A percentile compares a stretch with the other conserved stretches of the same genome.
Conservation (phyloP, 2,888 invertebrate species). For the Melinaea menophilus region DNA sequence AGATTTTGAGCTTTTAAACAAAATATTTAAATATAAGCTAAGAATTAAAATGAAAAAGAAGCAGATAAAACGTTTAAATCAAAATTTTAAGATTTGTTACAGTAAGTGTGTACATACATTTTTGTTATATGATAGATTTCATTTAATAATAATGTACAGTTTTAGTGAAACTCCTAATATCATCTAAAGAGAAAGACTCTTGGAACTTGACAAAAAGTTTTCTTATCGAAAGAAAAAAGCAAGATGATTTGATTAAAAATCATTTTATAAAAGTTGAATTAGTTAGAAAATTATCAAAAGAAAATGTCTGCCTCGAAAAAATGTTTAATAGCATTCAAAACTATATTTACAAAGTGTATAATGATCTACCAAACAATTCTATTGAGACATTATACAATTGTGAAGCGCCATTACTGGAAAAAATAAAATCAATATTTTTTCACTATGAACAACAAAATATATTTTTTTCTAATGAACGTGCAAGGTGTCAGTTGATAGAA, state of each 20-base stretch:
- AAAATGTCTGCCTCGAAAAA: background rate
- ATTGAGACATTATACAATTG: slow-evolving; percentile 21
- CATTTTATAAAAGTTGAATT: background rate
- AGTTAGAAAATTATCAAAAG: background rate
- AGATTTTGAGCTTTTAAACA: slow-evolving; percentile 28
- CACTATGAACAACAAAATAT: slow-evolving; percentile 49
- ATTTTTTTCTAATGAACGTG: slow-evolving; percentile 38
- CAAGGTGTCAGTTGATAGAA: slow-evolving; percentile 42
- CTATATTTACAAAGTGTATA: background rate
- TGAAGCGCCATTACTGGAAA: slow-evolving; percentile 35
- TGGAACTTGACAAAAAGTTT: slow-evolving; percentile 12
- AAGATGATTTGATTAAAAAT: background rate
- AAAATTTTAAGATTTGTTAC: slow-evolving; percentile 47
- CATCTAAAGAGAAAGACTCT: slow-evolving; percentile 45
- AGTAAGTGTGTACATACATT: slow-evolving; percentile 41
- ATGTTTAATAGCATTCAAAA: background rate
- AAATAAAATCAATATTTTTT: slow-evolving; percentile 34
- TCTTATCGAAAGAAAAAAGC: background rate
- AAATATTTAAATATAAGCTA: slow-evolving; percentile 34
- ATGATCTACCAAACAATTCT: background rate
- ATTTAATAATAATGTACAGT: slow-evolving; percentile 39
- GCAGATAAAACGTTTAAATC: slow-evolving; percentile 43
- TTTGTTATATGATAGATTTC: background rate
- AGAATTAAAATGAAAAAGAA: slow-evolving; percentile 42
- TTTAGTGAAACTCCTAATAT: slow-evolving; percentile 46